Conservation (phyloP, 2,113 vertebrate species). For the Corythornis madagascariensis region DNA sequence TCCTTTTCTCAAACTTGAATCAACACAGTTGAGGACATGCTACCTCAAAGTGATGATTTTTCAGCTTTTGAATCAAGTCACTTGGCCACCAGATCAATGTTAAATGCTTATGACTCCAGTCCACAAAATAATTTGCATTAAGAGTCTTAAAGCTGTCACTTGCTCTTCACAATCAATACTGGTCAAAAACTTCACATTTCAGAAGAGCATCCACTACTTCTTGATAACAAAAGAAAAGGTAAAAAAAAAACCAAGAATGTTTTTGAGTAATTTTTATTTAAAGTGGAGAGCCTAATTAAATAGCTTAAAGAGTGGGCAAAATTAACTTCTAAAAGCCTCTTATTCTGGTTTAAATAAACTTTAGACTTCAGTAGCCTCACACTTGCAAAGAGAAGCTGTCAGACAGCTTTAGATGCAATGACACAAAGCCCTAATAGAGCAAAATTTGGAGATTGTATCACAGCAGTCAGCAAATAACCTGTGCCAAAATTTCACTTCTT, state of each 20-base stretch:
- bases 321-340: slow-evolving; percentile 42
- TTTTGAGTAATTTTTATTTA: not conserved
- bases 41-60: not conserved
- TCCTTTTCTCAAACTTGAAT: not conserved
- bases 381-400: not conserved
- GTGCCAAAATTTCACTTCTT: not conserved
- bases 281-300: not conserved
- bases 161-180: not conserved
- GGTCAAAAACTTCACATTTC: not conserved
- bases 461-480: not conserved
- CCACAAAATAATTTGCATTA: not conserved
- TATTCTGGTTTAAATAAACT: slow-evolving; percentile 19
- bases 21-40: not conserved
- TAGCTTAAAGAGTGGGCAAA: not conserved
- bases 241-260: not conserved
- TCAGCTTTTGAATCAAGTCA: not conserved
- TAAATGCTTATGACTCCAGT: not conserved
- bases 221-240: too few relatives aligned
- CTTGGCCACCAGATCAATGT: not conserved
- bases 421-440: slow-evolving; percentile 5
- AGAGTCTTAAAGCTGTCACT: not conserved
- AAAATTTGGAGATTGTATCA: not conserved
- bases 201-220: not conserved
- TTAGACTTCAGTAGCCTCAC: not conserved
- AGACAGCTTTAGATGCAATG: slow-evolving; percentile 16